phyloP scores from a whole-genome alignment of 2,113 vertebrate species.

The Notiomystis cincta region DNA sequence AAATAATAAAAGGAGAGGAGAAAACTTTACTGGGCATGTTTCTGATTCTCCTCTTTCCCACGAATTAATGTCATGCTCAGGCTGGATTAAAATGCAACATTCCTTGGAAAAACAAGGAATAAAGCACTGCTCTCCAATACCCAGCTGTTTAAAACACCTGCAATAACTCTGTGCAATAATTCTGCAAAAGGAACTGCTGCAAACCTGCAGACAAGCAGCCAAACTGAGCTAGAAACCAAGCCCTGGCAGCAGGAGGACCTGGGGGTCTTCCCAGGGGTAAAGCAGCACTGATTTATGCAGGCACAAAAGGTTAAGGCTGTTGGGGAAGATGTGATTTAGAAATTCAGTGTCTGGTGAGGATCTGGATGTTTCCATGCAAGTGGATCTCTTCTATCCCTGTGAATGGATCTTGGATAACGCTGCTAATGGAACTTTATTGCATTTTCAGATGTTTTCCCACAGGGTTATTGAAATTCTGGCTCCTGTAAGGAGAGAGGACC shows the following conservation, averaged over 20 bases:
- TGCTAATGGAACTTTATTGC: neutral
- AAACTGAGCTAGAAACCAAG: accelerated
- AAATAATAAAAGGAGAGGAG: neutral
- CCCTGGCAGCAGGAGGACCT: neutral
- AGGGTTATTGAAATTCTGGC: neutral
- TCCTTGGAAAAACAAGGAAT: neutral
- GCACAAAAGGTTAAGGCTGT: neutral
- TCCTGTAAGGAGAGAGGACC: neutral
- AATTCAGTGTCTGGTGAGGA: neutral
- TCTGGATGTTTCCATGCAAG: neutral
- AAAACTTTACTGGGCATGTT: neutral
- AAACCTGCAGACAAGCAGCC: neutral
- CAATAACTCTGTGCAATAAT: neutral
- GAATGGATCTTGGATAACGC: neutral
- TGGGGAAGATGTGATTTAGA: neutral
- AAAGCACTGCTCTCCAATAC: neutral
- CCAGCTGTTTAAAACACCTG: neutral
- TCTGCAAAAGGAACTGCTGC: neutral
- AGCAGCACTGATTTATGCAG: neutral
- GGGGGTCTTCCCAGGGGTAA: neutral
- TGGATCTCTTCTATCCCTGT: accelerated
- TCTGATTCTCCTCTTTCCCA: neutral
- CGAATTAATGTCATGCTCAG: neutral
- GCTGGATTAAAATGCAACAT: neutral
- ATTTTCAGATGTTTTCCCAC: neutral